Evolutionary conservation across 1,140 invertebrate species (phyloP), one percentile per base, ranked within the genome.

Genomic region (Adoxophyes honmai): DNA sequence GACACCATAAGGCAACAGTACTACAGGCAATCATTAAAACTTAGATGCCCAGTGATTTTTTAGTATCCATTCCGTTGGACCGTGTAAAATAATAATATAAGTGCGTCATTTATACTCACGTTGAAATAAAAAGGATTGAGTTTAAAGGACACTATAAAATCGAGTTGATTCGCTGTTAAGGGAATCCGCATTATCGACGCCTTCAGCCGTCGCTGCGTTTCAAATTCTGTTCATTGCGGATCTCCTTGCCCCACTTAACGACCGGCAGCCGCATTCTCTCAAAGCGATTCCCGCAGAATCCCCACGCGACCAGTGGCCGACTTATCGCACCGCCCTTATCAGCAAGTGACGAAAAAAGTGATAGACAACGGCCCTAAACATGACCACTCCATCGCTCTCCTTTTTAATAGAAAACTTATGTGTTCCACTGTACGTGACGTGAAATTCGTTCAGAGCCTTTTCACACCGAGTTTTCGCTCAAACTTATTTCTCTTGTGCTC

Each of bases 401-500:
- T 13, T 39, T 39, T 21, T 16, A 44, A 39, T 39, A 39, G 37
- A 15, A 28, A 42, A 21, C 39, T 42, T 18, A 42, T 42, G 15
- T 42, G 15, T 42, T 42, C 16, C 39, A 16, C 39, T 42, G 39
- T 44, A 44, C 39, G 39, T 44, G 39, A 44, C 39, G 9, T 4
- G 39, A 44, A 44, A 44, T 44, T 44, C 14, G 18, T 16, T 21
- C 16, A 44, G 21, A 28, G 21, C 16, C 38, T 42, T 44, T 44
- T 8, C 3, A 44, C 1, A 21, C 14, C 4, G 9, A 21, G 16
- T 14, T 44, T 44, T 44, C 10, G 15, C 18, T 44, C 16, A 44
- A 44, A 15, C 18, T 44, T 44, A 21, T 39, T 3, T 39, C 15
- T 44, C 18, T 39, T n/a, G 21, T 6, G 21, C 21, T 44, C 39